These are phyloP conservation scores for Drosophila kanapiae DNA, from an alignment of 1,140 invertebrate species.

Conservation along the genomic window DNA sequence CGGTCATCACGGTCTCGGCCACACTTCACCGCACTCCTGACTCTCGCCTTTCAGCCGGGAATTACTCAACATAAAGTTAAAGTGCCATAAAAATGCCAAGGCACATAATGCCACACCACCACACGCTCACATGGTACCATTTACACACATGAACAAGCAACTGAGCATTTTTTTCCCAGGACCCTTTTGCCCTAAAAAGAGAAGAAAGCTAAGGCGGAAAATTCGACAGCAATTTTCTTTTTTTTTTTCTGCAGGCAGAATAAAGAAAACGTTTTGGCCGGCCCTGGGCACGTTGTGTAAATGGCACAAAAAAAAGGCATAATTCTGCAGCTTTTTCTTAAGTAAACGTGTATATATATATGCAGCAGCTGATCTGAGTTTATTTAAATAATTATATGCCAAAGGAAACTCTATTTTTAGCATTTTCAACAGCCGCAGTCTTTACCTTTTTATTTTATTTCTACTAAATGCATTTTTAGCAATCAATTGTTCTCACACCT, in stretches of 20 bases:
- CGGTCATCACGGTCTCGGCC: slow-evolving; percentile 42
- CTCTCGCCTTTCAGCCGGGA: slow-evolving; percentile 40
- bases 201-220: slow-evolving; percentile 20
- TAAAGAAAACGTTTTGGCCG: slow-evolving; percentile 29
- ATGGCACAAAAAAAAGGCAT: slow-evolving; percentile 35
- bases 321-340: slow-evolving; percentile 37
- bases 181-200: slow-evolving; percentile 39
- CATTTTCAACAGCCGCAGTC: background rate
- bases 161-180: slow-evolving; percentile 44
- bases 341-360: slow-evolving; percentile 6
- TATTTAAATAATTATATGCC: slow-evolving; percentile 27
- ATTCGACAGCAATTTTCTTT: slow-evolving; percentile 33
- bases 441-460: background rate
- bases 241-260: slow-evolving; percentile 20
- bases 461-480: background rate
- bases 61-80: slow-evolving; percentile 77
- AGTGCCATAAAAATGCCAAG: slow-evolving; percentile 78
- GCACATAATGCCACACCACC: slow-evolving; percentile 47
- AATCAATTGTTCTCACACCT: too few relatives aligned
- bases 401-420: background rate
- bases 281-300: slow-evolving; percentile 48
- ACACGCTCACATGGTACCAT: slow-evolving; percentile 24
- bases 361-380: slow-evolving; percentile 14
- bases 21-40: slow-evolving; percentile 43
- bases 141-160: slow-evolving; percentile 75